Base-by-base conservation (phyloP, 2,797 vertebrate species). In the Chromobotia macracanthus region DNA sequence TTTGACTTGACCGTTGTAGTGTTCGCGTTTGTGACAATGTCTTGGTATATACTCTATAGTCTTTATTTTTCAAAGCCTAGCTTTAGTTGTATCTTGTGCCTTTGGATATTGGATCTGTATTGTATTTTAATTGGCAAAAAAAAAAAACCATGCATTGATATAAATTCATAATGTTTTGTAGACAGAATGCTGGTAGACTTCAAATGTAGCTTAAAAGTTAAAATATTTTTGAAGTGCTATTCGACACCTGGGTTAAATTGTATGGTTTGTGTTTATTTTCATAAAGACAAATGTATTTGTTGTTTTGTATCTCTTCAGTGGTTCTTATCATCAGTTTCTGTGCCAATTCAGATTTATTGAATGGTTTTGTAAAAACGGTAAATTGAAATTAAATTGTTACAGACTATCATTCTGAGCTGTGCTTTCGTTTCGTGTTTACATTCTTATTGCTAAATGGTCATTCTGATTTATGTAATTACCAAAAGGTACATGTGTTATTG, bases 81-180 rank as follows among this genome's bases (percentile, higher is more conserved):
- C 94, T 94, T 94, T 94, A 94, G 94, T 93, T 89, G 94, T 95
- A 95, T 94, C 93, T 94, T 93, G 92, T 95, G 95, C 91, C 89
- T 94, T 95, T 95, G 94, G 93, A 94, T 95, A 94, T 93, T 94
- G 93, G 94, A 94, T 93, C 92, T 93, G 94, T 93, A 94, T 85
- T 85, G 84, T 86, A 84, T 87, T 87, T 87, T 82, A 84, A 80
- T 83, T 74, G 73, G 78, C 72, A 79, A 79, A 18, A 60, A 77
- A 80, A 86, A 79, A 18, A 60, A 77, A 80, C 85, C 70, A 72
- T 82, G 79, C 83, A 81, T 81, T 84, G 75, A 80, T 86, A 85
- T 84, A 61, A 68, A 70, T 82, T 84, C 82, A 85, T 84, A 84
- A 81, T 81, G 86, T 86, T 87, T 87, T 82, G 79, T 85, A 87